phyloP scores from a whole-genome alignment of 2,113 vertebrate species.

The Propithecus coquereli region DNA sequence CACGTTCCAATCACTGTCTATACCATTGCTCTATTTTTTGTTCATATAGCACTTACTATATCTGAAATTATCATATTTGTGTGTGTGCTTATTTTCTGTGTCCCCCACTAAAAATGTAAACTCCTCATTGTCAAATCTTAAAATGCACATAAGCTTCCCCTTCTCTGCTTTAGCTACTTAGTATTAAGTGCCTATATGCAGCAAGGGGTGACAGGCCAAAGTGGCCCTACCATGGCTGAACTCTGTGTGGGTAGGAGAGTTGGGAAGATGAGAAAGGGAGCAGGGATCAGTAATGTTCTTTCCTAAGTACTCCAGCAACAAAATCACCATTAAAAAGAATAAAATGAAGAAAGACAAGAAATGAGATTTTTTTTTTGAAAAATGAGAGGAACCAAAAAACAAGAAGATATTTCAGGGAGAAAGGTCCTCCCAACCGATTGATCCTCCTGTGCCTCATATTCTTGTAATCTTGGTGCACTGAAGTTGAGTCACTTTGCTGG shows the following conservation, averaged over 20 bases:
- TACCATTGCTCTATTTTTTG: background rate
- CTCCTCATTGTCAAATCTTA: background rate
- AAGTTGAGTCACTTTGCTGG: background rate
- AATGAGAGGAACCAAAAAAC: background rate
- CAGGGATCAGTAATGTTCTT: background rate
- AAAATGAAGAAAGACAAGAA: background rate
- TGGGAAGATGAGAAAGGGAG: background rate
- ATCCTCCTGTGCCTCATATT: background rate
- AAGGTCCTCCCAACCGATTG: background rate
- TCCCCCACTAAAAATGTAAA: background rate
- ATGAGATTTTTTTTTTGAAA: too few species aligned
- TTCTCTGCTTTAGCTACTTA: background rate
- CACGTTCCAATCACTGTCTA: background rate
- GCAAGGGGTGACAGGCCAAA: too few species aligned
- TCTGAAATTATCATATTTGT: background rate
- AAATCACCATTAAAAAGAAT: background rate
- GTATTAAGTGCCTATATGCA: background rate
- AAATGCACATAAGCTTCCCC: background rate
- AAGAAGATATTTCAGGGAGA: background rate
- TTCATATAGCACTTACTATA: background rate
- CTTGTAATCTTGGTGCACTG: background rate
- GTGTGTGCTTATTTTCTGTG: background rate
- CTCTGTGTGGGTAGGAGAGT: background rate
- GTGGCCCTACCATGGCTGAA: background rate
- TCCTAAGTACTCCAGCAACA: background rate